Evolutionary conservation across 2,888 invertebrate species (phyloP).

Genomic region (Epistrophe eligans): DNA sequence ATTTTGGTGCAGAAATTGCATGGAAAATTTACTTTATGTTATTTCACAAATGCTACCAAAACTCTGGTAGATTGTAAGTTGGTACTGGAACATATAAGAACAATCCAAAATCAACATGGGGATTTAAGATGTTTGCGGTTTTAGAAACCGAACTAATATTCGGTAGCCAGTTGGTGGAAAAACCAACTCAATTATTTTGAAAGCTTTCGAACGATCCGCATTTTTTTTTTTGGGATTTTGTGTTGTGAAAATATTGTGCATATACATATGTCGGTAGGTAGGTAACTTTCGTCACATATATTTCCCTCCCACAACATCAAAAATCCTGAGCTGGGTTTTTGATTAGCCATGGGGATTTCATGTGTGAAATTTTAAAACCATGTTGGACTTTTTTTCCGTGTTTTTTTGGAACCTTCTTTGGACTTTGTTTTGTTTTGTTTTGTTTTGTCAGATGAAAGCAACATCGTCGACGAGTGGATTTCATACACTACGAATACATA

Average conservation of each 20-base stretch:
- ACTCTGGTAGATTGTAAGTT: not conserved
- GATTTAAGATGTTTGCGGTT: constrained; percentile 48
- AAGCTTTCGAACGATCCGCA: constrained; percentile 37
- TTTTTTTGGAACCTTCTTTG: constrained; percentile 13
- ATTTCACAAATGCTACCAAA: not conserved
- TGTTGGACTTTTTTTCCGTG: constrained; percentile 25
- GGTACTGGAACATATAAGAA: not conserved
- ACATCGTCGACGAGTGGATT: constrained; percentile 46
- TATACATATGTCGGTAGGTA: not conserved
- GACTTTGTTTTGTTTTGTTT: constrained; percentile 29
- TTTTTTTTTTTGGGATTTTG: not conserved
- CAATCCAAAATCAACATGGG: not conserved
- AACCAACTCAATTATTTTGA: constrained; percentile 64
- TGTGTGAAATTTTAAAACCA: constrained; percentile 68
- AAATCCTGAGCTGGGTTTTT: constrained; percentile 16
- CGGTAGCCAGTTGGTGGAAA: constrained; percentile 22
- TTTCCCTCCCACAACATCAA: not conserved
- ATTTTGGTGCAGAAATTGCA: not conserved
- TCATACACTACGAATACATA: not conserved
- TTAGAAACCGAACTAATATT: constrained; percentile 19
- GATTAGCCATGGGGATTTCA: constrained; percentile 68
- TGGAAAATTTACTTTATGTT: not conserved
- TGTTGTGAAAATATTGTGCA: no score
- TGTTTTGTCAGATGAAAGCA: constrained; percentile 54
- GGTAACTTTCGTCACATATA: not conserved